phyloP scores from a whole-genome alignment of 2,797 vertebrate genomes.

The Poecile montanus region DNA sequence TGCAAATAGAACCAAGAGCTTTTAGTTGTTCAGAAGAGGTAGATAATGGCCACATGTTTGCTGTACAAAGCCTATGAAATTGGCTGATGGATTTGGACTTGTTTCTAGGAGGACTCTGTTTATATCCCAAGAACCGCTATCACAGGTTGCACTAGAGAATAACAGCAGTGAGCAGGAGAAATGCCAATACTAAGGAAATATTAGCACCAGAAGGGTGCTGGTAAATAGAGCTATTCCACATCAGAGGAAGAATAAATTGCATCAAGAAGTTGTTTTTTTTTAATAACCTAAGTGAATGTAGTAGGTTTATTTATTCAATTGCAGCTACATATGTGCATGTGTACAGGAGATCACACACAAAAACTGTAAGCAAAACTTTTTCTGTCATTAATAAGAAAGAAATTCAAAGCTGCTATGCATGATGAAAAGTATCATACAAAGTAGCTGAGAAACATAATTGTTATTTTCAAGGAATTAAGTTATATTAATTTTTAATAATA shows the following conservation, averaged over 20 bases:
- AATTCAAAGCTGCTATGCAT: background rate
- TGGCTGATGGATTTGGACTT: background rate
- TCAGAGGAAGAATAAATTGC: background rate
- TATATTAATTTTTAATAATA: background rate
- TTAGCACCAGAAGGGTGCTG: background rate
- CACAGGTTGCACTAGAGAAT: background rate
- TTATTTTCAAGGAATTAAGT: background rate
- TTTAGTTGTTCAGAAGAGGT: background rate
- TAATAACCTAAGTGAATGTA: background rate
- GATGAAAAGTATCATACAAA: background rate
- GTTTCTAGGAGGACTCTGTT: background rate
- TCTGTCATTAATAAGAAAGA: background rate
- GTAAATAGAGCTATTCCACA: background rate
- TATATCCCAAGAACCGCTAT: background rate
- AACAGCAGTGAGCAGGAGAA: background rate
- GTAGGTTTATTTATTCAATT: background rate
- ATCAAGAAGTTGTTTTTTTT: background rate
- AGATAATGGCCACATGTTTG: background rate
- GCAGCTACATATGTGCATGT: background rate
- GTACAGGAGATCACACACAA: too few relatives aligned
- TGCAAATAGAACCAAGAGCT: background rate
- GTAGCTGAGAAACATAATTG: background rate
- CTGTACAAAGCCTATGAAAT: background rate
- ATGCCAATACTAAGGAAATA: background rate
- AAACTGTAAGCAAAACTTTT: background rate